These are phyloP conservation scores for Malurus melanocephalus DNA, from an alignment of 2,113 vertebrate genomes.

Conservation along the genomic window DNA sequence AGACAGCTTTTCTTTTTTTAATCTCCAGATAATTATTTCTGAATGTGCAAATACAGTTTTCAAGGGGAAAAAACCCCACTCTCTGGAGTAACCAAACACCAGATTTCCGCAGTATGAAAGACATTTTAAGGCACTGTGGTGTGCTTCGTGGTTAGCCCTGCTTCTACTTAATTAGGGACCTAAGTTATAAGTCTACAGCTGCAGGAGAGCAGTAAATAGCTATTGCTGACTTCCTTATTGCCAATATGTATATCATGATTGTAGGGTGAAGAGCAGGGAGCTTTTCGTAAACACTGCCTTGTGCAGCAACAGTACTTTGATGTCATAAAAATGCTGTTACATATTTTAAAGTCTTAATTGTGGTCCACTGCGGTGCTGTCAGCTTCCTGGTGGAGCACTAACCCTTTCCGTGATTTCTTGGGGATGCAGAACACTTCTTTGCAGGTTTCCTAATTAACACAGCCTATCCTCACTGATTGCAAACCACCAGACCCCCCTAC, in stretches of 20 bases:
- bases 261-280: conserved; percentile 56
- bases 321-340: conserved; percentile 55
- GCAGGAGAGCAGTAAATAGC: conserved; percentile 62
- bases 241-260: conserved; percentile 48
- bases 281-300: conserved; percentile 47
- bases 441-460: neutral
- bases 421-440: neutral
- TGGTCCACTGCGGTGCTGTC: conserved; percentile 19
- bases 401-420: neutral
- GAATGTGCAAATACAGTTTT: conserved; percentile 45
- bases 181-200: conserved; percentile 56
- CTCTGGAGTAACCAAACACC: conserved; percentile 47
- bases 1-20: neutral
- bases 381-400: conserved; percentile 46
- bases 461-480: neutral
- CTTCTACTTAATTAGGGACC: conserved; percentile 63
- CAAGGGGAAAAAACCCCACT: neutral
- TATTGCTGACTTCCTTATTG: conserved; percentile 67
- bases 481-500: neutral
- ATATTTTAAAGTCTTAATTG: conserved; percentile 62
- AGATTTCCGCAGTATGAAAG: conserved; percentile 58
- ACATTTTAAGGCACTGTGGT: conserved; percentile 56
- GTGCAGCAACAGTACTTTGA: conserved; percentile 42
- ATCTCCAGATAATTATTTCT: conserved; percentile 47
- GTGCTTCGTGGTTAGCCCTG: conserved; percentile 54